These are phyloP conservation scores for Hipparchia sbordonii DNA, from an alignment of 2,888 invertebrate genomes.

Conservation along the genomic window DNA sequence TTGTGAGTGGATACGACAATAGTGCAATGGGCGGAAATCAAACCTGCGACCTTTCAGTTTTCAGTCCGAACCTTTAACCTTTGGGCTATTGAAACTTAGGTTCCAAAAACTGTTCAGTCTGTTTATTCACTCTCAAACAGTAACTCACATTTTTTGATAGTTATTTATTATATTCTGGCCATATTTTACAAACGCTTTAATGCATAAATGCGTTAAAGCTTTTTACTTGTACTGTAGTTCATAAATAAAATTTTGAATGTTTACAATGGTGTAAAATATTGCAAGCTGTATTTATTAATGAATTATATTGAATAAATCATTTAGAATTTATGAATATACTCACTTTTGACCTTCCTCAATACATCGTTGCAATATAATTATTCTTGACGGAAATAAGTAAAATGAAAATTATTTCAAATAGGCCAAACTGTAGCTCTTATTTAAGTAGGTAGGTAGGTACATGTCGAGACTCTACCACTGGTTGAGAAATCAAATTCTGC, in stretches of 20 bases:
- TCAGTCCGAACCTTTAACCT: too few species aligned
- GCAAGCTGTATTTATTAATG: conserved; percentile 33
- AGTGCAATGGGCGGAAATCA: too few species aligned
- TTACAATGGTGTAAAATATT: conserved; percentile 20
- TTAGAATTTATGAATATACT: conserved; percentile 43
- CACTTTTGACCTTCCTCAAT: conserved; percentile 46
- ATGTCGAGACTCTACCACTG: too few species aligned
- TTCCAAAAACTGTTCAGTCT: too few species aligned
- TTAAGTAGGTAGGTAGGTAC: too few species aligned
- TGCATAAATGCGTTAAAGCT: background rate
- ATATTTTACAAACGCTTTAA: background rate
- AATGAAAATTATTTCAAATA: background rate
- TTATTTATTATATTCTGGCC: background rate
- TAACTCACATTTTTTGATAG: background rate
- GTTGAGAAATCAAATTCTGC: too few species aligned
- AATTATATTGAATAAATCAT: conserved; percentile 47
- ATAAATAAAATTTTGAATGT: conserved; percentile 44
- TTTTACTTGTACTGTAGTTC: conserved; percentile 47
- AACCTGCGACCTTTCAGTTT: too few species aligned
- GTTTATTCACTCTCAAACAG: background rate
- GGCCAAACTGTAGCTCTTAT: too few species aligned
- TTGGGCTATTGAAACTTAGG: too few species aligned
- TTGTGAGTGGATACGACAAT: too few species aligned
- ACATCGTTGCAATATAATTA: conserved; percentile 41
- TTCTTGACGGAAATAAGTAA: conserved; percentile 37